Base-by-base conservation (phyloP, 92 coral and sea anemone genomes). In the Paragorgia papillata region DNA sequence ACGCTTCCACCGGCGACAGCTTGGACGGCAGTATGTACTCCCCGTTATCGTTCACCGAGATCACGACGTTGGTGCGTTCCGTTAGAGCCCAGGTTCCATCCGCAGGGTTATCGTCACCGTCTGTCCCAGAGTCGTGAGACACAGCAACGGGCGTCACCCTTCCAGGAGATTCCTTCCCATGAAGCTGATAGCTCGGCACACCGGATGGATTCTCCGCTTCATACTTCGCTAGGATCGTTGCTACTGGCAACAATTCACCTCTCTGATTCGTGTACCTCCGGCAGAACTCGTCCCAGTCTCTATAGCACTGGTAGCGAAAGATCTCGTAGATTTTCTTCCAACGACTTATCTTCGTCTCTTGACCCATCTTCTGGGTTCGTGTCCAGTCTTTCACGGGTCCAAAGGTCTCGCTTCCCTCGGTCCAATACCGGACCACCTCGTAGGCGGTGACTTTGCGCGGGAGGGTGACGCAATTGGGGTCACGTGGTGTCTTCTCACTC, bases 251-350 rank as follows among this genome's bases (percentile, higher is more conserved):
- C 66, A 95, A 84, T 89, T 95, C 99, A 0, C 99, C 99, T 54
- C 87, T 81, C 31, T 76, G 44, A 66, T 89, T 95, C 32, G 89
- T 73, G 75, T 90, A 95, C 35, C 95, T 88, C 19, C 81, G 87
- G 43, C 92, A 92, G 68, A 95, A 95, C 68, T 81, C 90, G 63
- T 88, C 97, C 99, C 99, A 95, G 64, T 86, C 88, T 21, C 99
- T 87, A 4, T 86, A 77, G 60, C 99, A 95, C 62, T 95, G 97
- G 73, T 83, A 88, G 55, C 99, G 91, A 75, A 95, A 95, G 66
- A 95, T 95, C 62, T 95, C 99, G 15, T 88, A 96, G 59, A 89
- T 90, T 83, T 95, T 95, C 83, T 95, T 95, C 99, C 99, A 95
- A 15, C 99, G 83, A 73, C 92, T 90, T 8, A 95, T 89, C 68